Conservation (phyloP, 2,113 vertebrate species). For the Rostratula benghalensis region DNA sequence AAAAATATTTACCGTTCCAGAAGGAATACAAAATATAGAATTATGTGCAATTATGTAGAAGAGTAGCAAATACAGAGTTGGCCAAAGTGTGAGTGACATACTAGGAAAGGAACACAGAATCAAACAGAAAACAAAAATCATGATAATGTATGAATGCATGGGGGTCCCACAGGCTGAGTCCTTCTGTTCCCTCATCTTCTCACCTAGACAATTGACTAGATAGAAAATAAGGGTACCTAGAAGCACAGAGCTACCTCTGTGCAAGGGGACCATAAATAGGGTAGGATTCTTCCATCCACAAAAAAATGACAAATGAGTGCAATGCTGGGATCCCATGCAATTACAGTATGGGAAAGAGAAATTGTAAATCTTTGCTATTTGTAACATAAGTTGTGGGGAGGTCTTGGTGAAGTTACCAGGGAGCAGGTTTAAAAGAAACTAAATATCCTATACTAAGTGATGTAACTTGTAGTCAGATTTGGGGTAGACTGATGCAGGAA, state of each 20-base stretch:
- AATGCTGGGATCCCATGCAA: neutral
- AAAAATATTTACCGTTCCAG: neutral
- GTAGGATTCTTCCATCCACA: neutral
- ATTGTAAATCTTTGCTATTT: neutral
- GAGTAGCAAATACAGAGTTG: neutral
- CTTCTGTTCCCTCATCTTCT: neutral
- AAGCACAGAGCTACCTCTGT: neutral
- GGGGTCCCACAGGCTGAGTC: neutral
- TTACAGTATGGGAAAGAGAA: neutral
- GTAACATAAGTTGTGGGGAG: neutral
- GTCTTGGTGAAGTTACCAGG: neutral
- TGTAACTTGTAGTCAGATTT: neutral
- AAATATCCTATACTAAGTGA: neutral
- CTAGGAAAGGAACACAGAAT: neutral
- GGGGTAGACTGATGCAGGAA: neutral
- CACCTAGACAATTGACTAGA: neutral
- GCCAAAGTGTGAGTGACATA: neutral
- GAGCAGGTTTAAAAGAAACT: neutral
- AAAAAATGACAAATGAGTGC: neutral
- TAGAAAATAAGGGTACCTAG: neutral
- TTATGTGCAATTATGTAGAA: neutral
- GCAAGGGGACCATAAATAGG: neutral
- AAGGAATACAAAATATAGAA: accelerated
- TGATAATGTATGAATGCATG: neutral
- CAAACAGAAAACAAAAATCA: neutral